Evolutionary conservation across 2,797 vertebrate species (phyloP).

Genomic region (Ptychobarbus kaznakovi): DNA sequence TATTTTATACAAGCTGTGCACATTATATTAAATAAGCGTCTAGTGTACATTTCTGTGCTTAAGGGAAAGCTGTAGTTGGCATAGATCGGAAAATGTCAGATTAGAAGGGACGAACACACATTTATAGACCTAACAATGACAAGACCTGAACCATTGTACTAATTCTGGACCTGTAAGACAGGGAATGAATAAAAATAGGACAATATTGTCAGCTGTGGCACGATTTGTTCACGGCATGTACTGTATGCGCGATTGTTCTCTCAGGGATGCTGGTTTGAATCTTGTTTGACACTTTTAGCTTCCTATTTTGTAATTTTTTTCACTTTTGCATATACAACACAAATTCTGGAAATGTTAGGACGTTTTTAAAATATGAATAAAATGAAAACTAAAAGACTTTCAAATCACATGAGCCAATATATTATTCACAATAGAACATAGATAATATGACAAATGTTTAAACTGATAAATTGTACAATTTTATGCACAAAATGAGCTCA

Average conservation of each 20-base stretch:
- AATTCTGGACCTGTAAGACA: conserved; percentile 5
- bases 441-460: no score
- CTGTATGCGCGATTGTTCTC: neutral
- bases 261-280: neutral
- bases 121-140: conserved; percentile 6
- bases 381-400: no score
- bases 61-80: neutral
- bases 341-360: no score
- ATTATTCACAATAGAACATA: no score
- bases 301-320: no score
- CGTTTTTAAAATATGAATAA: no score
- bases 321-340: no score
- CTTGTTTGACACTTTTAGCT: neutral
- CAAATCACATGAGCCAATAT: no score
- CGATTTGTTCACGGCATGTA: neutral
- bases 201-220: neutral
- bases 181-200: conserved; percentile 28
- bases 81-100: neutral
- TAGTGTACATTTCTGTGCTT: neutral
- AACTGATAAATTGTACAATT: no score
- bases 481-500: no score
- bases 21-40: neutral
- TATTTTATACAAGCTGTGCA: conserved; percentile 11
- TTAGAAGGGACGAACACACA: neutral
- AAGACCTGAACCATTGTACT: conserved; percentile 10